Evolutionary conservation across 2,888 invertebrate genomes (phyloP).

Genomic region (Eristalinus sepulchralis): DNA sequence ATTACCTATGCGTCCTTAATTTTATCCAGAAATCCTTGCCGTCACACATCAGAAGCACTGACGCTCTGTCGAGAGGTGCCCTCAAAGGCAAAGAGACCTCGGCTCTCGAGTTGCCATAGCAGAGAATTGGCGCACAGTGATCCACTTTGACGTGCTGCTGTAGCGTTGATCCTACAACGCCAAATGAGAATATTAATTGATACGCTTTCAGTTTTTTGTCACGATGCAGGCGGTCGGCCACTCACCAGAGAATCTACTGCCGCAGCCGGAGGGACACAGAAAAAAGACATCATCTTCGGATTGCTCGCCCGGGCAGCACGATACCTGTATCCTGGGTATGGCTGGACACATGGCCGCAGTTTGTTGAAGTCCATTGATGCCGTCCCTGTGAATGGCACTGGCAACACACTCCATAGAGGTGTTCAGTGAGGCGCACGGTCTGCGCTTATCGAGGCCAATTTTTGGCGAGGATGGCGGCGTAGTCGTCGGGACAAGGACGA

Average conservation of each 20-base stretch:
- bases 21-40: conserved; percentile 74
- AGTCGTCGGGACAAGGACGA: conserved; percentile 5
- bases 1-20: conserved; percentile 73
- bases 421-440: conserved; percentile 63
- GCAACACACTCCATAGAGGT: conserved; percentile 68
- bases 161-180: conserved; percentile 71
- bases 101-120: conserved; percentile 73
- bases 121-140: conserved; percentile 74
- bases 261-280: conserved; percentile 66
- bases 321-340: conserved; percentile 37
- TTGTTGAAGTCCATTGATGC: conserved; percentile 31
- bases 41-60: conserved; percentile 73
- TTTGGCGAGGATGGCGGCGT: conserved; percentile 16
- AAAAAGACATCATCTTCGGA: conserved; percentile 34
- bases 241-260: conserved; percentile 67
- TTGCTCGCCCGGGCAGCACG: conserved; percentile 37
- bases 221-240: neutral
- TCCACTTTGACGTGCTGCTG: conserved; percentile 73
- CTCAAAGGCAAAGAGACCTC: conserved; percentile 74
- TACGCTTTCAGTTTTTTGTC: neutral
- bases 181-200: conserved; percentile 34
- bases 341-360: conserved; percentile 29
- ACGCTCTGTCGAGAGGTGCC: conserved; percentile 74
- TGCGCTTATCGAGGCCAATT: conserved; percentile 46
- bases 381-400: conserved; percentile 13